phyloP scores from a whole-genome alignment of 2,888 invertebrate genomes.

The Hipparchia sbordonii region DNA sequence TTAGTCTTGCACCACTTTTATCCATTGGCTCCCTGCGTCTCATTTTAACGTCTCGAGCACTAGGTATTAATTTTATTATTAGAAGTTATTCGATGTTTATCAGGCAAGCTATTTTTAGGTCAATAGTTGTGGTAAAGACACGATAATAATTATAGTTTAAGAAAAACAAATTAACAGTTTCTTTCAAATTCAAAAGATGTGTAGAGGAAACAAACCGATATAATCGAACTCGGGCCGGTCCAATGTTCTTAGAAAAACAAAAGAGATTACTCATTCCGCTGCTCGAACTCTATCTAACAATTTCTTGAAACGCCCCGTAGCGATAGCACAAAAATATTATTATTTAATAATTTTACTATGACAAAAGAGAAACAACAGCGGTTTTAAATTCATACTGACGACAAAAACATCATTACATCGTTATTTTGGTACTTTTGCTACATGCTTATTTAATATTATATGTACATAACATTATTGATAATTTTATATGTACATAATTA shows the following conservation, averaged over 20 bases:
- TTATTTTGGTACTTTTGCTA: too few relatives aligned
- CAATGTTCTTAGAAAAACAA: conserved; percentile 77
- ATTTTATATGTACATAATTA: too few relatives aligned
- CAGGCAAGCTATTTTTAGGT: too few relatives aligned
- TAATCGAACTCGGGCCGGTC: conserved; percentile 59
- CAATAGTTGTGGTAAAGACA: neutral
- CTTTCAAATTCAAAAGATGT: conserved; percentile 30
- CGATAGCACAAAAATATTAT: conserved; percentile 54
- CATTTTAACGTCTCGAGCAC: too few relatives aligned
- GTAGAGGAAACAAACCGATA: conserved; percentile 64
- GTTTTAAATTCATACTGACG: neutral
- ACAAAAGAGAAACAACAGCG: neutral
- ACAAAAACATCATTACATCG: neutral
- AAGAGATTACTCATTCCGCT: conserved; percentile 80
- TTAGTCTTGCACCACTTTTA: too few relatives aligned
- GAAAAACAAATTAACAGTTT: neutral
- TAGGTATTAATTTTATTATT: too few relatives aligned
- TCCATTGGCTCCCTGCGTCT: too few relatives aligned
- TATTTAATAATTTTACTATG: conserved; percentile 3
- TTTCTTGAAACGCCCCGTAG: conserved; percentile 69
- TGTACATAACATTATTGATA: too few relatives aligned
- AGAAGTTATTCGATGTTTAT: too few relatives aligned
- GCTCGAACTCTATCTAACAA: conserved; percentile 79
- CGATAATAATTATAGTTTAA: neutral
- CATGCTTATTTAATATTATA: too few relatives aligned